Evolutionary conservation across 35 echinoderm and acorn worm species (phyloP), one percentile per base, ranked within the genome.

Genomic region (Apostichopus japonicus): DNA sequence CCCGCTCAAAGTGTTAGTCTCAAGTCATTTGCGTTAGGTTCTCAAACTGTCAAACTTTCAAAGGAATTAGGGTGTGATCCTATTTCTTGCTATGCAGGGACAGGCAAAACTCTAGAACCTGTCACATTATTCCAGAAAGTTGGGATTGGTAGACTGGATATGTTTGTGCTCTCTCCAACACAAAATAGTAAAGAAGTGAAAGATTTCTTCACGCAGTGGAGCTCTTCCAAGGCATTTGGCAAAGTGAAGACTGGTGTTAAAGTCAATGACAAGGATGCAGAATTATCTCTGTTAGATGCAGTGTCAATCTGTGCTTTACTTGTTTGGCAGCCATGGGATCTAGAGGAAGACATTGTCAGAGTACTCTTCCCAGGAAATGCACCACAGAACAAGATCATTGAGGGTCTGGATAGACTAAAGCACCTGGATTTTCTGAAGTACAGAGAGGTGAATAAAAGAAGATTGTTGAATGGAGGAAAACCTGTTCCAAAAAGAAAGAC

Each of bases 311-410:
- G 97, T 95, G 93, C 97, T 79, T 82, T 99, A 79, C 93, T 99
- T 88, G 97, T 99, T 54, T 99, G 97, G 97, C 97, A 99, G 70
- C 95, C 97, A 79, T 96, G 93, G 55, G 94, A 96, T 59, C 95
- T 87, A 24, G 86, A 94, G 24, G 97, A 99, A 79, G 88, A 96
- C 70, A 99, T 96, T 79, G 94, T 99, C 62, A 87, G 95, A 93
- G 95, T 99, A 10, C 90, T 99, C 10, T 99, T 99, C 63, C 97
- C 97, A 25, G 97, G 97, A 24, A 99, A 99, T 94, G 97, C 97
- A 62, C 95, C 97, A 33, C 97, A 99, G 72, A 96, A 87, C 78
- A 96, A 95, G 75, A 96, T 99, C 53, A 73, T 99, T 25, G 97
- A 99, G 86, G 97, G 97, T 57, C 92, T 99, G 11, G 97, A 99